phyloP scores from a whole-genome alignment of 2,888 invertebrate species.

The Trileptium ribeirensis region DNA sequence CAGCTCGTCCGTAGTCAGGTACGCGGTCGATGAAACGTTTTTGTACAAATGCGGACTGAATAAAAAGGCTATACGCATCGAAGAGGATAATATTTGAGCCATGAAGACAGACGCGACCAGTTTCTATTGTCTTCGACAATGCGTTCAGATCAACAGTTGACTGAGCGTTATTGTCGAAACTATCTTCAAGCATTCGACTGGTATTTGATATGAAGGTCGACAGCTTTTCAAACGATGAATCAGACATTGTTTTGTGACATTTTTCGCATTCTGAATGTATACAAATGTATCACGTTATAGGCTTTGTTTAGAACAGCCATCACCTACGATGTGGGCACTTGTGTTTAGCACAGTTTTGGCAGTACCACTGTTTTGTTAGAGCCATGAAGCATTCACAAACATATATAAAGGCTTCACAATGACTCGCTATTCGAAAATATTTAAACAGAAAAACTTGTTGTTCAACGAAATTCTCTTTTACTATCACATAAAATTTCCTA shows the following conservation, averaged over 20 bases:
- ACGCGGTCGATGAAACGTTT: background rate
- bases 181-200: background rate
- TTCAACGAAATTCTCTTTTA: too few relatives aligned
- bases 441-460: too few relatives aligned
- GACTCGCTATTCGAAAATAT: too few relatives aligned
- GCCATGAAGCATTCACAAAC: too few relatives aligned
- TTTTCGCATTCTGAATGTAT: background rate
- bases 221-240: background rate
- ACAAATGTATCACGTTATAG: too few relatives aligned
- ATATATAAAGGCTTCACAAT: too few relatives aligned
- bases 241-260: background rate
- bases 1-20: background rate
- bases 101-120: background rate
- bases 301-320: too few relatives aligned
- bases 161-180: background rate
- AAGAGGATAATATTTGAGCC: background rate
- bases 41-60: background rate
- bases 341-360: too few relatives aligned
- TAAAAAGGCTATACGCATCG: background rate
- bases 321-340: too few relatives aligned
- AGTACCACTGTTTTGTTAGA: too few relatives aligned
- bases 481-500: too few relatives aligned
- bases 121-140: background rate
- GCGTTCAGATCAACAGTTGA: background rate
- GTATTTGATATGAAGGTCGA: background rate